Conservation (phyloP, 2,113 vertebrate genomes). For the Sphyrna mokarran region DNA sequence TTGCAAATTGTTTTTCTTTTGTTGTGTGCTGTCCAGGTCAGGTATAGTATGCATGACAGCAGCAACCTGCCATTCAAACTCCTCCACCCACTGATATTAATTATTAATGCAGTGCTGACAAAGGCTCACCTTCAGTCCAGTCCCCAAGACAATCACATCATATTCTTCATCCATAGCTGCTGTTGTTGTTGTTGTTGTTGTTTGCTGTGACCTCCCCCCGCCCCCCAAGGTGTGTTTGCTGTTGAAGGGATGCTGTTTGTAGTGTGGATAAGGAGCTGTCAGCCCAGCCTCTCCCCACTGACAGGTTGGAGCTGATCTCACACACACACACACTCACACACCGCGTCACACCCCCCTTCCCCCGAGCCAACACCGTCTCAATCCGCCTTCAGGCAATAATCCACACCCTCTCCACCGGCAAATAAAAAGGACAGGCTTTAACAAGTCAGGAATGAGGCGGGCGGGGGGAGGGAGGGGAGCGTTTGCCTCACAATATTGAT, state of each 20-base stretch:
- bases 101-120: background rate
- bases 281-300: background rate
- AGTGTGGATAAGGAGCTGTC: too few relatives aligned
- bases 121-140: conserved; percentile 14
- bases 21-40: background rate
- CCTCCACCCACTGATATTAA: background rate
- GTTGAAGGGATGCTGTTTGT: background rate
- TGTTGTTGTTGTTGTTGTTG: too few relatives aligned
- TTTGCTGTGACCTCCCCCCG: too few relatives aligned
- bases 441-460: too few relatives aligned
- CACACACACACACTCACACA: background rate
- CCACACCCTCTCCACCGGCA: background rate
- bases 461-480: too few relatives aligned
- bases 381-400: background rate
- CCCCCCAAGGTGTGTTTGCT: background rate
- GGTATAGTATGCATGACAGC: background rate
- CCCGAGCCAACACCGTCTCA: background rate
- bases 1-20: background rate
- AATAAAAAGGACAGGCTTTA: background rate
- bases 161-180: conserved; percentile 9
- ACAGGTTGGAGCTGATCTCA: background rate
- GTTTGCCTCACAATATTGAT: background rate
- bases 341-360: background rate
- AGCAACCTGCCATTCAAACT: background rate
- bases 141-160: conserved; percentile 36